Evolutionary conservation across 2,113 vertebrate species (phyloP).

Genomic region (Chamaea fasciata): DNA sequence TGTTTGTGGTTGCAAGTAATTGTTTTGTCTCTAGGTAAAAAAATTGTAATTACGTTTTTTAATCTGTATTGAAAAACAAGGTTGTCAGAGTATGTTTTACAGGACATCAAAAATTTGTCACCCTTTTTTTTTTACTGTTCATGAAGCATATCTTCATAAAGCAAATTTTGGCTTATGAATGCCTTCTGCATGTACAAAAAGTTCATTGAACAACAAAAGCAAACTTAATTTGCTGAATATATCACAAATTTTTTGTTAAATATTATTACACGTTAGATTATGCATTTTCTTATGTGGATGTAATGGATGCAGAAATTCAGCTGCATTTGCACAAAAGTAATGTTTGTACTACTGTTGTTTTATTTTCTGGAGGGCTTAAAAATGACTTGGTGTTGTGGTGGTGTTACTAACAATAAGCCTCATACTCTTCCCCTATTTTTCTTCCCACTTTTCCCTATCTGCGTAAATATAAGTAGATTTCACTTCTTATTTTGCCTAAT

Average conservation of each 20-base stretch:
- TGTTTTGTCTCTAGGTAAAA: slow-evolving; percentile 7
- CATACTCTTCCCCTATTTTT: not conserved
- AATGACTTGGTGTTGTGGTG: not conserved
- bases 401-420: not conserved
- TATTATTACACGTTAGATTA: not conserved
- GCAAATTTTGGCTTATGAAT: not conserved
- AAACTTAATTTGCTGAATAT: not conserved
- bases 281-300: not conserved
- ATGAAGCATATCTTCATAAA: not conserved
- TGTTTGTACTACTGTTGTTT: not conserved
- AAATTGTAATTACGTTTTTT: not conserved
- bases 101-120: slow-evolving; percentile 8
- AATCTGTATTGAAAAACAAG: slow-evolving; percentile 11
- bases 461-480: not conserved
- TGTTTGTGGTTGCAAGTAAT: not conserved
- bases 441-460: not conserved
- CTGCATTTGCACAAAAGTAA: not conserved
- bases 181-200: not conserved
- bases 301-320: not conserved
- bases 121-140: slow-evolving; percentile 21
- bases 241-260: not conserved
- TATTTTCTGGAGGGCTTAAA: not conserved
- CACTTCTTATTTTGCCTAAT: not conserved
- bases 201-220: not conserved
- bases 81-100: not conserved